phyloP scores from a whole-genome alignment of 2,888 invertebrate species.

The Metalampra italica region DNA sequence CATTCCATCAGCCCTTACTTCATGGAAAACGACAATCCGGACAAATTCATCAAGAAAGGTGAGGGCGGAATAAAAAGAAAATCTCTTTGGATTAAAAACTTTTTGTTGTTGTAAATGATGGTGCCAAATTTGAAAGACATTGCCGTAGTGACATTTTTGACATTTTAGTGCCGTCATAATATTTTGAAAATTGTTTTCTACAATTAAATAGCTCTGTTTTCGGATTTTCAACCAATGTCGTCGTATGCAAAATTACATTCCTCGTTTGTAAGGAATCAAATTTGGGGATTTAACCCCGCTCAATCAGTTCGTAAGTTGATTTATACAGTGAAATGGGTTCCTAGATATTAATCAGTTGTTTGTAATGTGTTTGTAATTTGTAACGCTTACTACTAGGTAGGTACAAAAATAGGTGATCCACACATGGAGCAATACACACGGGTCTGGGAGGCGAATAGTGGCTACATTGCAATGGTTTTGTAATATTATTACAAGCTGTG shows the following conservation, averaged over 20 bases:
- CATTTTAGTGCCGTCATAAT: background rate
- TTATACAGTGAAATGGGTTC: background rate
- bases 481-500: too few relatives aligned
- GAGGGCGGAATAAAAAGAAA: conserved; percentile 22
- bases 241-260: conserved; percentile 61
- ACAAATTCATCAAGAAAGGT: conserved; percentile 83
- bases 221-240: conserved; percentile 25
- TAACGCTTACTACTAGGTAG: too few relatives aligned
- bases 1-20: conserved; percentile 82
- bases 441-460: too few relatives aligned
- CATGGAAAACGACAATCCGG: conserved; percentile 80
- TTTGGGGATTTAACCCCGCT: conserved; percentile 67
- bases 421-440: too few relatives aligned
- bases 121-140: background rate
- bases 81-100: background rate
- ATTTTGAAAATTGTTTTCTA: too few relatives aligned
- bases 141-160: background rate
- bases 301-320: conserved; percentile 57
- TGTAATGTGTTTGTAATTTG: background rate
- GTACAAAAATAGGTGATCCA: too few relatives aligned
- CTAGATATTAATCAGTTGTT: too few relatives aligned
- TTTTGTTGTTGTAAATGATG: background rate
- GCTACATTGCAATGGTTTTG: too few relatives aligned
- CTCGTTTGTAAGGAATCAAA: conserved; percentile 65
- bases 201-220: background rate